Percentiles rank a stretch among this genome's conserved stretches.
Evolutionary conservation across 92 coral and sea anemone species (phyloP).

Genomic region (Muricea muricata): DNA sequence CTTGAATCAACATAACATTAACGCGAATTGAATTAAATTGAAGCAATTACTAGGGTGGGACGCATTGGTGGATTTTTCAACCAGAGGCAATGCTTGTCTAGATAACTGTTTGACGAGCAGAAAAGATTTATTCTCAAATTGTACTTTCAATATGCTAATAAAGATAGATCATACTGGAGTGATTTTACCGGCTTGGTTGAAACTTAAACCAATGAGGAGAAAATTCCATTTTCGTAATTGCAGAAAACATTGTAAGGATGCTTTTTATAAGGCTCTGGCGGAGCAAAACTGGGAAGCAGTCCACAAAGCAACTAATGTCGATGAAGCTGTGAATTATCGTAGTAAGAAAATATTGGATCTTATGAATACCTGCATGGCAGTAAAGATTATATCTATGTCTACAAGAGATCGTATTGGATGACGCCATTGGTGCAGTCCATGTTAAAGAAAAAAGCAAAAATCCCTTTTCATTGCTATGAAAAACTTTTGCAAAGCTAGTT

Average conservation of each 20-base stretch:
- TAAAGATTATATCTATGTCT: conserved; percentile 7
- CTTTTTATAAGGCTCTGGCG: conserved; percentile 36
- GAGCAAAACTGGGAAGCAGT: conserved; percentile 44
- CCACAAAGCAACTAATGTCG: conserved; percentile 26
- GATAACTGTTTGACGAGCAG: conserved; percentile 60
- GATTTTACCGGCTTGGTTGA: conserved; percentile 63
- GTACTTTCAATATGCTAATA: conserved; percentile 51
- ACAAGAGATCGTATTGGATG: conserved; percentile 41
- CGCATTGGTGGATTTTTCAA: conserved; percentile 63
- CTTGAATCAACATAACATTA: conserved; percentile 15
- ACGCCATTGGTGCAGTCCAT: conserved; percentile 38
- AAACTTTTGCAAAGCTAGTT: conserved; percentile 29
- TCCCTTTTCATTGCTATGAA: conserved; percentile 8
- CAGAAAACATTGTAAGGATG: conserved; percentile 55
- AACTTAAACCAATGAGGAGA: conserved; percentile 61
- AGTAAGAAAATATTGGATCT: conserved; percentile 41
- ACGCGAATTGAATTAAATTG: conserved; percentile 29
- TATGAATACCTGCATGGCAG: neutral
- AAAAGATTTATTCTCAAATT: conserved; percentile 53
- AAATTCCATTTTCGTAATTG: conserved; percentile 49
- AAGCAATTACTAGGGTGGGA: conserved; percentile 40
- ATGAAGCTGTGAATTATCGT: conserved; percentile 45
- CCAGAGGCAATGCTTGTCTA: conserved; percentile 57
- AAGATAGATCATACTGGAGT: conserved; percentile 69
- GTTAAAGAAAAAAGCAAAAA: conserved; percentile 19